Evolutionary conservation across 2,113 vertebrate species (phyloP).

Genomic region (Pheucticus melanocephalus): DNA sequence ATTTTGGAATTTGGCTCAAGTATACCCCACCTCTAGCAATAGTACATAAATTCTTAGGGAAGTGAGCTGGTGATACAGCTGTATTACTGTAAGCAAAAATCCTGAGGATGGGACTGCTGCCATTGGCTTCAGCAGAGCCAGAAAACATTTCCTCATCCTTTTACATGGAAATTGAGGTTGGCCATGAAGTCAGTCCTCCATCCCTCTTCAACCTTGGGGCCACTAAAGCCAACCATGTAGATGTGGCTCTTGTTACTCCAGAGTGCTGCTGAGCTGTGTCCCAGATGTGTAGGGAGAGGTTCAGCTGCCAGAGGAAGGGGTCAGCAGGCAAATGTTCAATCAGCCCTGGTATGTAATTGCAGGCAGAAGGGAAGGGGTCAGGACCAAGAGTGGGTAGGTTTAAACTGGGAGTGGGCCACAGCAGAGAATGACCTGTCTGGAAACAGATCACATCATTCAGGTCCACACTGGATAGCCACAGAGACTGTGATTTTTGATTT

Average conservation of each 20-base stretch:
- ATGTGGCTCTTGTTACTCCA: background rate
- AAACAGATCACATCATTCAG: background rate
- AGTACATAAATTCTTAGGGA: background rate
- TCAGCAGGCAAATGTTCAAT: background rate
- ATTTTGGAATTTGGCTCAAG: background rate
- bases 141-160: background rate
- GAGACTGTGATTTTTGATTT: background rate
- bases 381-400: background rate
- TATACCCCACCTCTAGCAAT: background rate
- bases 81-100: background rate
- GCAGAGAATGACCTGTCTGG: background rate
- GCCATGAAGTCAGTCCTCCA: background rate
- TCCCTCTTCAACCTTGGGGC: background rate
- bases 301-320: background rate
- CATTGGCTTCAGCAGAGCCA: background rate
- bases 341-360: fast-evolving
- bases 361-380: background rate
- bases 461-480: background rate
- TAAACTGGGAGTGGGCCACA: background rate
- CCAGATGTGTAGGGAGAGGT: background rate
- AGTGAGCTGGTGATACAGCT: background rate
- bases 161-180: background rate
- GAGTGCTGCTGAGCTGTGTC: background rate
- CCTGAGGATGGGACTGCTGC: conserved; percentile 6
- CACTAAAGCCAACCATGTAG: background rate